These are phyloP conservation scores for Myotis pilosus DNA, from an alignment of 2,797 vertebrate species.

Conservation along the genomic window DNA sequence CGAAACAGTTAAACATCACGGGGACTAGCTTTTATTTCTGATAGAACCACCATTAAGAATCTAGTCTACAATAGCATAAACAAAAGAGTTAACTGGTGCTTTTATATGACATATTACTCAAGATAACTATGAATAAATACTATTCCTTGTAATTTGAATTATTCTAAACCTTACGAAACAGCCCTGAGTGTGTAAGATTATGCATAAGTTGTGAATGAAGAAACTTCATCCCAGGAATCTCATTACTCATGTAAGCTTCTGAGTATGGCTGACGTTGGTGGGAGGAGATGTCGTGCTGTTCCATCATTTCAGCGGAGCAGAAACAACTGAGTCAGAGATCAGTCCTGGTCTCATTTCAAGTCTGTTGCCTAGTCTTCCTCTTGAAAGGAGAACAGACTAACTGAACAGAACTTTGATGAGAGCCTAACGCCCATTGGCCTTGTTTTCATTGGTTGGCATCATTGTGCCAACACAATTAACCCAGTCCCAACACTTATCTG, in stretches of 20 bases:
- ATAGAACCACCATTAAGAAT: not conserved
- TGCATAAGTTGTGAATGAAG: not conserved
- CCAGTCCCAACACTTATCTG: not conserved
- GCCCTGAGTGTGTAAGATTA: not conserved
- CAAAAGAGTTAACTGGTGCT: not conserved
- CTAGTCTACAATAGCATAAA: not conserved
- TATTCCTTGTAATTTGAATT: not conserved
- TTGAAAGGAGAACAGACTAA: not conserved
- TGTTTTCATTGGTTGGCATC: not conserved
- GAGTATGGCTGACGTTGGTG: not conserved
- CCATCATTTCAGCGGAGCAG: not conserved
- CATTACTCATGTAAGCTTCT: not conserved
- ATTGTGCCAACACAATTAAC: not conserved
- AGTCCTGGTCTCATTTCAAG: not conserved
- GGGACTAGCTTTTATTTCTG: not conserved
- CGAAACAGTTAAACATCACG: not conserved
- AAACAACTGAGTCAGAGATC: not conserved
- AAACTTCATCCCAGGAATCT: not conserved
- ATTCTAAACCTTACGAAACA: not conserved
- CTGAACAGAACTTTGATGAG: not conserved
- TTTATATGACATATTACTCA: not conserved
- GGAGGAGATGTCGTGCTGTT: not conserved
- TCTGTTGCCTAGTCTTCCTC: not conserved
- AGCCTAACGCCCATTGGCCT: not conserved
- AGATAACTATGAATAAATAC: not conserved